A percentile compares a stretch with the other conserved stretches of the same genome.
phyloP scores from a whole-genome alignment of 2,888 invertebrate genomes.

The Caenorhabditis sp. region DNA sequence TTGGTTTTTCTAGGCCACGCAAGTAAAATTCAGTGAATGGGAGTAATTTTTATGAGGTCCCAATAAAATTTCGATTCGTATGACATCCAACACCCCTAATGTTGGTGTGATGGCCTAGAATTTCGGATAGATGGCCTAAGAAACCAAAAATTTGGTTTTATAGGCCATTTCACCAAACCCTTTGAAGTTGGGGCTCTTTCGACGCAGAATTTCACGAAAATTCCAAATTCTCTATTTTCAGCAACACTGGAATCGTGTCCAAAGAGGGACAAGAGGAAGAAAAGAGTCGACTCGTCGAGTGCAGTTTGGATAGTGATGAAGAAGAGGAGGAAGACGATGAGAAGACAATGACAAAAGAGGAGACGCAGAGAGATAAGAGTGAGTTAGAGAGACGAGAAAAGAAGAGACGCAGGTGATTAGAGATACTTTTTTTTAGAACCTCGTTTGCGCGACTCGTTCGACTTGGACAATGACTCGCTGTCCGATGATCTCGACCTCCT shows the following conservation, averaged over 20 bases:
- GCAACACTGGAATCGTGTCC: not conserved
- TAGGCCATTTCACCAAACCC: no score
- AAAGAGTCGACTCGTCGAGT: constrained; percentile 55
- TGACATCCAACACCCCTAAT: no score
- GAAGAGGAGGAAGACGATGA: constrained; percentile 41
- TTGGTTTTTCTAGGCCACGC: no score
- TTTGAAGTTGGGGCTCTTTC: no score
- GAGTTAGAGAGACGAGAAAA: constrained; percentile 12
- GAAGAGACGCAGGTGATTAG: constrained; percentile 51
- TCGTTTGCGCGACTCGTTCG: constrained; percentile 61
- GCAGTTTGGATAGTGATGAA: constrained; percentile 55
- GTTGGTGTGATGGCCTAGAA: no score
- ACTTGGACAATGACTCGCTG: constrained; percentile 59
- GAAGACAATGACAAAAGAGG: constrained; percentile 32
- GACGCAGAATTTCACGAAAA: no score
- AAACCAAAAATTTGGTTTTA: no score
- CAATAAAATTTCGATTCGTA: no score
- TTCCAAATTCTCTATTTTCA: not conserved
- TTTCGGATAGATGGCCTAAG: no score
- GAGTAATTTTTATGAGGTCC: no score
- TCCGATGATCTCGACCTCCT: constrained; percentile 63
- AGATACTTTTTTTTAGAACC: not conserved
- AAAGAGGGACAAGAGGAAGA: constrained; percentile 23
- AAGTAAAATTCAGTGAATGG: no score
- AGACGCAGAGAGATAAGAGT: constrained; percentile 15